phyloP scores from a whole-genome alignment of 1,140 invertebrate species.

The Caenorhabditis inopinata region DNA sequence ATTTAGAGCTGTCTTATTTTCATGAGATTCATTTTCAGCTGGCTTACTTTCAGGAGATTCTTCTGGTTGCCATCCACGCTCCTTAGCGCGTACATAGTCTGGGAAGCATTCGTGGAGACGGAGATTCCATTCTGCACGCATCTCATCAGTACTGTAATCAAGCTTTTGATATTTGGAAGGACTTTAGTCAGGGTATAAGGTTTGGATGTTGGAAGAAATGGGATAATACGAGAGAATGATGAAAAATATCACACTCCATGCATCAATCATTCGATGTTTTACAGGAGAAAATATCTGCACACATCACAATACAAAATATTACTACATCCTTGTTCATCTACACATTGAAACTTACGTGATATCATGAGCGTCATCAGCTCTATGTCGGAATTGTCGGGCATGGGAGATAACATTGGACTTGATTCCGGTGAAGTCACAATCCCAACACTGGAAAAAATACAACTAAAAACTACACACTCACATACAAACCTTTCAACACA shows the following conservation, averaged over 20 bases:
- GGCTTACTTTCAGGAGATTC: neutral
- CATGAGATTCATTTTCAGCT: neutral
- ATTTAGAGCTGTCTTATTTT: no score
- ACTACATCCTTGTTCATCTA: neutral
- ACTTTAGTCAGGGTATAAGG: neutral
- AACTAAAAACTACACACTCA: conserved; percentile 7
- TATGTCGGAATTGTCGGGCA: conserved; percentile 37
- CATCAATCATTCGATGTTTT: neutral
- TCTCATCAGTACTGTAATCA: conserved; percentile 37
- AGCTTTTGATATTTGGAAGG: no score
- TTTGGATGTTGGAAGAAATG: neutral
- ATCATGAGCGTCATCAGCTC: conserved; percentile 32
- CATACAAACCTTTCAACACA: neutral
- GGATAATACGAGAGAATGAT: neutral
- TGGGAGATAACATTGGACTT: conserved; percentile 38
- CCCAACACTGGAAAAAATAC: conserved; percentile 37
- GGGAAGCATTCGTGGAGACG: conserved; percentile 42
- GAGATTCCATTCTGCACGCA: conserved; percentile 41
- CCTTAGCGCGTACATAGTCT: conserved; percentile 41
- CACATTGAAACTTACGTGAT: conserved; percentile 33
- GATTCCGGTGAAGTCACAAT: conserved; percentile 44
- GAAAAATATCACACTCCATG: conserved; percentile 1
- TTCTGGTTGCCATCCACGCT: conserved; percentile 38
- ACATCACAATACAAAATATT: neutral
- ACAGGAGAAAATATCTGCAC: neutral